phyloP scores from a whole-genome alignment of 2,888 invertebrate species.

The Linnaemya vulpina region DNA sequence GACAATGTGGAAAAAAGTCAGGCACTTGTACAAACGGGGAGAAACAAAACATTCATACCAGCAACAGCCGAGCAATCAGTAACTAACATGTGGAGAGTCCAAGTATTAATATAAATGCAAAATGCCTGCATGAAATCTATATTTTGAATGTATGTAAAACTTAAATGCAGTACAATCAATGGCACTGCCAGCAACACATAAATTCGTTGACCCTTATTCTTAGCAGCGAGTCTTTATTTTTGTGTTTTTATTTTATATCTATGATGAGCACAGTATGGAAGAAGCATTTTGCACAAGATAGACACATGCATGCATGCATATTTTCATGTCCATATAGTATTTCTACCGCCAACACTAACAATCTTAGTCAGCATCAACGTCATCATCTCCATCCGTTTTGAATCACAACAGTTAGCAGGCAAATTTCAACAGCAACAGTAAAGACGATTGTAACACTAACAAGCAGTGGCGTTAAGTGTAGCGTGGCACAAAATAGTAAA shows the following conservation, averaged over 20 bases:
- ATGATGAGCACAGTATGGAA: neutral
- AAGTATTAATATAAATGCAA: slow-evolving; percentile 31
- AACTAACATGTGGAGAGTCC: neutral
- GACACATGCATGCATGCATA: neutral
- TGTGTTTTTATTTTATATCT: slow-evolving; percentile 28
- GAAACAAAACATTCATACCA: neutral
- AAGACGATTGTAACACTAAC: slow-evolving; percentile 25
- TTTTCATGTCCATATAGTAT: neutral
- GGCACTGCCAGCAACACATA: slow-evolving; percentile 42
- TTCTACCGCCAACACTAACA: neutral
- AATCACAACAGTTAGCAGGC: slow-evolving; percentile 48
- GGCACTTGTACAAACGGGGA: neutral
- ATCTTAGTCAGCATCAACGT: slow-evolving; percentile 3
- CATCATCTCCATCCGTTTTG: slow-evolving; percentile 31
- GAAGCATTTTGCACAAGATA: slow-evolving; percentile 6
- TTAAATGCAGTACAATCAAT: slow-evolving; percentile 27
- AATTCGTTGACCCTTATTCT: slow-evolving; percentile 63
- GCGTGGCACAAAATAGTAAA: slow-evolving; percentile 33
- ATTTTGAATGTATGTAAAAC: slow-evolving; percentile 2
- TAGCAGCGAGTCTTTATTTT: neutral
- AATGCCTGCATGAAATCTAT: slow-evolving; percentile 28
- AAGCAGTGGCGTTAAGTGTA: neutral
- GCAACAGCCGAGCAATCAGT: neutral
- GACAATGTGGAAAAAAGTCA: slow-evolving; percentile 17
- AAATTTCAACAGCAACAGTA: slow-evolving; percentile 18